These are phyloP conservation scores for Leptinotarsa tumamoca DNA, from an alignment of 2,888 invertebrate genomes.

Conservation along the genomic window DNA sequence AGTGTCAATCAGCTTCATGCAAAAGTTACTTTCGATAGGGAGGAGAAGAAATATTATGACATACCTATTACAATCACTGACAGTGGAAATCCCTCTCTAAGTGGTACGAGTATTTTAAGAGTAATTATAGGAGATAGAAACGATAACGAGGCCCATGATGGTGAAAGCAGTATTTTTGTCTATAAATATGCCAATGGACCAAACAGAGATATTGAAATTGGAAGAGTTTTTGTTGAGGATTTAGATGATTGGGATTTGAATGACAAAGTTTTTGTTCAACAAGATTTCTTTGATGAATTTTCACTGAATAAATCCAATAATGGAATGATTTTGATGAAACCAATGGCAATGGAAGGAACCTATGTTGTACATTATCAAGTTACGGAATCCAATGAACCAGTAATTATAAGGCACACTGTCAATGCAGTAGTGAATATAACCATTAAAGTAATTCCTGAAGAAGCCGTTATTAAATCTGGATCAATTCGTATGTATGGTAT, in stretches of 20 bases:
- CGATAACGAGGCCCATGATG: conserved; percentile 90
- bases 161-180: conserved; percentile 90
- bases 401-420: conserved; percentile 77
- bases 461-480: conserved; percentile 92
- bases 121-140: conserved; percentile 95
- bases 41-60: conserved; percentile 85
- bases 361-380: conserved; percentile 82
- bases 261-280: conserved; percentile 83
- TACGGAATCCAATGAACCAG: conserved; percentile 74
- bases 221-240: conserved; percentile 93
- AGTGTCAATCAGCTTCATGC: conserved; percentile 76
- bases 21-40: conserved; percentile 84
- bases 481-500: conserved; percentile 87
- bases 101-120: conserved; percentile 85
- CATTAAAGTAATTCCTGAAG: conserved; percentile 88
- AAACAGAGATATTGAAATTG: conserved; percentile 85
- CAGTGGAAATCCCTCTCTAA: conserved; percentile 78
- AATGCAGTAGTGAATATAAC: conserved; percentile 88
- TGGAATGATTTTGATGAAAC: conserved; percentile 90
- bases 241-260: conserved; percentile 96
- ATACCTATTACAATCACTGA: conserved; percentile 93
- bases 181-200: conserved; percentile 90
- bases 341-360: conserved; percentile 79
- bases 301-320: conserved; percentile 76
- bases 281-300: conserved; percentile 74